Evolutionary conservation across 2,888 invertebrate genomes (phyloP), one percentile per base, ranked within the genome.

Genomic region (Drosophila tripunctata): DNA sequence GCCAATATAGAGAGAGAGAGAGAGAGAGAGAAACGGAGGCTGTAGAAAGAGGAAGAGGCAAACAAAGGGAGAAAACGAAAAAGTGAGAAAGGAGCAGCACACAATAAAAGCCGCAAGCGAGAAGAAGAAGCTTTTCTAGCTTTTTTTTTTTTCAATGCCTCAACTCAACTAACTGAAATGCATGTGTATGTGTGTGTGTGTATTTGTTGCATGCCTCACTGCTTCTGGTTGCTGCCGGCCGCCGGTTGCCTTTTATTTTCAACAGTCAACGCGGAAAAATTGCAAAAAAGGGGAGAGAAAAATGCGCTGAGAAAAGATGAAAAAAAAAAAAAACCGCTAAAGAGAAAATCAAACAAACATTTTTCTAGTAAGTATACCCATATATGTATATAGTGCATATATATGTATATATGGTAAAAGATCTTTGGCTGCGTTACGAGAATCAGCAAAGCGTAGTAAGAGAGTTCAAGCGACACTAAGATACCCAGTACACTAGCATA

Each of bases 181-280:
- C 75, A 68, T 30, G 36, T 38, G n/a, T 31, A 33, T 36, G 30
- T 38, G 24, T 55, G 21, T 54, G 15, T 33, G n/a, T 50, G 43
- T 70, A 31, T 65, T 38, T 47, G 48, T 54, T 73, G 75, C 72
- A 73, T 73, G 72, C 75, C 64, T 73, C 55, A 69, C 35, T 73
- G 72, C 72, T 64, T 48, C 50, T 50, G 72, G 50, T 58, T 38
- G 62, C 56, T 74, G 67, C 61, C 58, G 69, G 63, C 65, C 80
- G 66, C 47, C 77, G 62, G 67, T 67, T 70, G 73, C 70, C 84
- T 71, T 78, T 84, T 73, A 86, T 86, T 84, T 82, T 75, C 60
- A 70, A 50, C 78, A 87, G 65, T 58, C 85, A 84, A 72, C 74
- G 78, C 75, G 74, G 64, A 76, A 81, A 73, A 81, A 74, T n/a